Evolutionary conservation across 2,113 vertebrate species (phyloP), one percentile per base, ranked within the genome.

Genomic region (Astur gentilis): DNA sequence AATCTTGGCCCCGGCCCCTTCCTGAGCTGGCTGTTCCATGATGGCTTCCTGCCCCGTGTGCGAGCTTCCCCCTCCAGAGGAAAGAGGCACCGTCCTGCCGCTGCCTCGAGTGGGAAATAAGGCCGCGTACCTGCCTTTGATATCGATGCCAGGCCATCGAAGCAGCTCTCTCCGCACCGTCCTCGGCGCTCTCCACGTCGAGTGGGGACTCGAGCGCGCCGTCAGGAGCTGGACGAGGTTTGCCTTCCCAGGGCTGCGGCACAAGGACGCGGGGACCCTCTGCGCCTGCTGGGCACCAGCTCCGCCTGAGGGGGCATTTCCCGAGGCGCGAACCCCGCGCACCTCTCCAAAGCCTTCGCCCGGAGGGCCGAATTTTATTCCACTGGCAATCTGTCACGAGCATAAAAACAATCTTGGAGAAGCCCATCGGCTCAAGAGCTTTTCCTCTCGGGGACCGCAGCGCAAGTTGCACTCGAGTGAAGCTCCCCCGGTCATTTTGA

Each of bases 21-120:
- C 96, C 96, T 96, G 96, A 91, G 87, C 93, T 91, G 84, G 87
- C 93, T 93, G 95, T 91, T 94, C 95, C 87, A 76, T 44, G 49
- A 55, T 89, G 73, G 66, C 66, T 96, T 97, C 96, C 95, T 92
- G 96, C 91, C 93, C 94, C 6, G 7, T 0, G 32, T 7, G 1
- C 0, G 2, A 87, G 91, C 69, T 95, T 92, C 72, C 80, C 95
- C 60, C 80, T 71, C 36, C 95, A 29, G 55, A 87, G 87, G 80
- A 50, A 91, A 79, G 95, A 72, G 50, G 93, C 44, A 0, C 94
- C 21, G 7, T 70, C 83, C 81, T 9, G 78, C 87, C 87, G 87
- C 69, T 31, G 83, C 87, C 80, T 71, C 1, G 32, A 71, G 87
- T 79, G 93, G 85, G 70, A 79, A 79, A 29, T 10, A 11, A 16